These are phyloP conservation scores for Molossus molossus DNA, from an alignment of 2,797 vertebrate species.

Conservation along the genomic window DNA sequence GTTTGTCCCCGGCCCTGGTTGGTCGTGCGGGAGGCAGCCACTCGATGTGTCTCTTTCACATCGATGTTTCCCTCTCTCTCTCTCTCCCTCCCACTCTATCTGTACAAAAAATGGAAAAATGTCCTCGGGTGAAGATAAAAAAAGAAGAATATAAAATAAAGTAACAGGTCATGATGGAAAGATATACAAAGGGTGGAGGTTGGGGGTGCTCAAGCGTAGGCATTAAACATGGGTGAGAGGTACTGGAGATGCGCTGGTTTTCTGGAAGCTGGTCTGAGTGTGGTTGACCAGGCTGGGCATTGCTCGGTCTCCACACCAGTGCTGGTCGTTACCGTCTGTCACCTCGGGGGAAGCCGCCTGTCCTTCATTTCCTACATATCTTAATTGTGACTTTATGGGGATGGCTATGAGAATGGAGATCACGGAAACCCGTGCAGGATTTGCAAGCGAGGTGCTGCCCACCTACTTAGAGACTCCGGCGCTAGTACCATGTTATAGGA, in stretches of 20 bases:
- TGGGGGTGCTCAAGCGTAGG: not conserved
- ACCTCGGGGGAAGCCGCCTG: not conserved
- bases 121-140: no score
- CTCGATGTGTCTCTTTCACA: no score
- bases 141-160: not conserved
- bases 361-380: slow-evolving; percentile 1
- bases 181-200: no score
- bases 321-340: not conserved
- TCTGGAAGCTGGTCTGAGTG: not conserved
- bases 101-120: no score
- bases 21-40: no score
- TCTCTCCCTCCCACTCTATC: no score
- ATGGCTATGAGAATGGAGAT: not conserved
- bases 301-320: not conserved
- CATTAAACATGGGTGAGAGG: no score
- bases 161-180: not conserved
- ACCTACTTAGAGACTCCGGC: not conserved
- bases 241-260: not conserved
- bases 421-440: not conserved
- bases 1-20: no score
- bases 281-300: not conserved
- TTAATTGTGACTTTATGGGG: slow-evolving; percentile 29
- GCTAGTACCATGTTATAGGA: slow-evolving; percentile 10
- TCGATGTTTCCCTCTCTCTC: no score
- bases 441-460: slow-evolving; percentile 14